Conservation (phyloP, 2,113 vertebrate species). For the Myiozetetes cayanensis region DNA sequence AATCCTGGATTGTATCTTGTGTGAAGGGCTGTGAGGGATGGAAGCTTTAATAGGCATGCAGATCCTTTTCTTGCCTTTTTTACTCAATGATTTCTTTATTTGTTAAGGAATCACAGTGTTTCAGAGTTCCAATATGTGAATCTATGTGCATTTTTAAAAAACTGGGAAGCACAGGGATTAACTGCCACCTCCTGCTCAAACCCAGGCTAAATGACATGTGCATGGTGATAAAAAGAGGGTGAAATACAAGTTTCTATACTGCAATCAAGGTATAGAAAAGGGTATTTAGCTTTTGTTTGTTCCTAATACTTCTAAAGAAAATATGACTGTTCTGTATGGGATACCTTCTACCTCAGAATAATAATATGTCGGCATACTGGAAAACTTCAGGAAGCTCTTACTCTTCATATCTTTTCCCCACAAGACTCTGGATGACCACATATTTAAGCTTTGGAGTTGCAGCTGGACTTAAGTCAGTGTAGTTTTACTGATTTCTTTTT, state of each 20-base stretch:
- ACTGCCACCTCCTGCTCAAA: neutral
- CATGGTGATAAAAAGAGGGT: neutral
- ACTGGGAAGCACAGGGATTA: neutral
- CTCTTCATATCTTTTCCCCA: neutral
- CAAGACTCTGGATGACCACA: neutral
- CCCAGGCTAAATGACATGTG: neutral
- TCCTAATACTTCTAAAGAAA: neutral
- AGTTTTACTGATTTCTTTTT: neutral
- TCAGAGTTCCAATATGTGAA: constrained; percentile 12
- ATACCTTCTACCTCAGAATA: neutral
- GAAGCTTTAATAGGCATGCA: neutral
- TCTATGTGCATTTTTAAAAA: constrained; percentile 42
- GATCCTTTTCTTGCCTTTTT: neutral
- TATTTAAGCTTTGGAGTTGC: neutral
- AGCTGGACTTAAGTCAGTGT: neutral
- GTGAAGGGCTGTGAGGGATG: neutral
- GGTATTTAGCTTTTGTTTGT: neutral
- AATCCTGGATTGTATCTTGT: neutral
- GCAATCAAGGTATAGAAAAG: neutral
- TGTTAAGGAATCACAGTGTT: neutral
- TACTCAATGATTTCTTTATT: neutral
- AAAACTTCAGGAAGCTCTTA: neutral
- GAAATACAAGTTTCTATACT: neutral
- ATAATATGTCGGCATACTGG: neutral
- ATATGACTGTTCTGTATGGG: neutral